phyloP scores from a whole-genome alignment of 1,140 invertebrate species.

The Drosophila ambigua region DNA sequence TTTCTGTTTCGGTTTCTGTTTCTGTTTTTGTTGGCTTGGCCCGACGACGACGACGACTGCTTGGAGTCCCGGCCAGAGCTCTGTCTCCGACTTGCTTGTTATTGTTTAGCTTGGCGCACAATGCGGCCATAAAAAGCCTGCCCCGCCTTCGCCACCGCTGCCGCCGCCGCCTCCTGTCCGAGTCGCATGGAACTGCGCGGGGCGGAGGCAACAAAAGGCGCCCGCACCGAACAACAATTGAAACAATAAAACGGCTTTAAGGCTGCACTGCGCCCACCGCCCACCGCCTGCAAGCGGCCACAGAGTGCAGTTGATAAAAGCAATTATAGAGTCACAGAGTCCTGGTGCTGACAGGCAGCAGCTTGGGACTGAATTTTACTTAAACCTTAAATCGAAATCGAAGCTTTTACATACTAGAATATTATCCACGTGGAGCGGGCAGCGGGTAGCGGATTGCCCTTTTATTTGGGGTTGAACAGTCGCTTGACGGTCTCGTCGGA shows the following conservation, averaged over 20 bases:
- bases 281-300: too few species aligned
- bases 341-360: neutral
- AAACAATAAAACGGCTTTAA: conserved; percentile 79
- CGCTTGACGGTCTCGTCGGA: conserved; percentile 69
- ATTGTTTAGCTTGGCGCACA: conserved; percentile 59
- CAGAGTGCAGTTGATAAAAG: conserved; percentile 48
- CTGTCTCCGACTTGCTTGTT: conserved; percentile 46
- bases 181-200: conserved; percentile 44
- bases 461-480: conserved; percentile 66
- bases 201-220: conserved; percentile 49
- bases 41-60: too few species aligned
- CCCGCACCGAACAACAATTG: conserved; percentile 65
- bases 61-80: conserved; percentile 25
- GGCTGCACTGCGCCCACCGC: neutral
- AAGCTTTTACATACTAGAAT: neutral
- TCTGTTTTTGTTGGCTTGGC: conserved; percentile 24
- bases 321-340: conserved; percentile 42
- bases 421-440: neutral
- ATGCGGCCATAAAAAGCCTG: conserved; percentile 72
- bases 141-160: neutral
- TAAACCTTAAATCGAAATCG: conserved; percentile 28
- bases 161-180: neutral
- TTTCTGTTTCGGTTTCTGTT: conserved; percentile 19
- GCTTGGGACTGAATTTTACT: conserved; percentile 21
- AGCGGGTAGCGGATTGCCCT: neutral